A percentile compares a stretch with the other conserved stretches of the same genome.
Conservation (phyloP, 2,113 vertebrate species). For the Marcusenius ussheri region DNA sequence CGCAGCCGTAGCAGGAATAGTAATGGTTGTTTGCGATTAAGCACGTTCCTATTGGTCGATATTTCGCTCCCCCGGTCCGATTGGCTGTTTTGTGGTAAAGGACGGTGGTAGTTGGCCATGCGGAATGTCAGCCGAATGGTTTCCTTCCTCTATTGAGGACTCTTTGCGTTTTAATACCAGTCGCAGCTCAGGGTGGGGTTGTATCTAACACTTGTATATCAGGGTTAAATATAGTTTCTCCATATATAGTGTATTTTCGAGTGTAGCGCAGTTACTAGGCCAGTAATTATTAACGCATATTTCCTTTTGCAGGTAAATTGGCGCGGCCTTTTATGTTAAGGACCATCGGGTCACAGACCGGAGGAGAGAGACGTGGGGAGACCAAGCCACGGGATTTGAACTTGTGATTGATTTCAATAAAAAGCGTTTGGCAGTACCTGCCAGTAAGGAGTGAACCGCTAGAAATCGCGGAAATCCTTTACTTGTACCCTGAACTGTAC, state of each 20-base stretch:
- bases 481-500: background rate
- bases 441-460: slow-evolving; percentile 30
- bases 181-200: slow-evolving; percentile 35
- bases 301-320: slow-evolving; percentile 46
- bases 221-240: background rate
- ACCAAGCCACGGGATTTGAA: slow-evolving; percentile 38
- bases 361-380: slow-evolving; percentile 56
- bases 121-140: slow-evolving; percentile 26
- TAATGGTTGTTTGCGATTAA: slow-evolving; percentile 17
- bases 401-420: slow-evolving; percentile 39
- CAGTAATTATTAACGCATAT: background rate
- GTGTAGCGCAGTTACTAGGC: background rate
- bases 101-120: slow-evolving; percentile 21
- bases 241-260: background rate
- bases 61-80: background rate
- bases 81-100: slow-evolving; percentile 8
- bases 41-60: background rate
- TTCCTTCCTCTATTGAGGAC: slow-evolving; percentile 41
- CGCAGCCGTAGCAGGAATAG: background rate
- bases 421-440: slow-evolving; percentile 23
- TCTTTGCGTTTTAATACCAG: slow-evolving; percentile 24
- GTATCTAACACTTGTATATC: slow-evolving; percentile 7
- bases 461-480: background rate
- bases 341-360: slow-evolving; percentile 51
- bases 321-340: slow-evolving; percentile 57